Base-by-base conservation (phyloP, 1,140 invertebrate genomes). In the Drosophila sproati region DNA sequence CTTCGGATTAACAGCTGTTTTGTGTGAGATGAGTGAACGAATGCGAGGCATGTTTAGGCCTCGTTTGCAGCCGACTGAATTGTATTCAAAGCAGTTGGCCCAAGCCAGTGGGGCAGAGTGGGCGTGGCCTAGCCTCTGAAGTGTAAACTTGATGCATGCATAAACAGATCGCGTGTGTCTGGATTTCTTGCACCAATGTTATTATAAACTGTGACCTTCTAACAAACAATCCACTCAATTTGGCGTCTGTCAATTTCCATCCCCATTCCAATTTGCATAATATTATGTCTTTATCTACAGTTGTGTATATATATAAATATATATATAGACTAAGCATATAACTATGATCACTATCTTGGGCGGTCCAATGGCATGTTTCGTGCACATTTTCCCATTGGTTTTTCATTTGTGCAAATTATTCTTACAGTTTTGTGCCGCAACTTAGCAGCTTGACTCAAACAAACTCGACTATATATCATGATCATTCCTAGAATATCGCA, bases 331-430 rank as follows among this genome's bases (percentile, higher is more conserved):
- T 10, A 20, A 20, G 20, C 20, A 20, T 20, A 20, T 10, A 7
- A 8, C 12, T 20, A 29, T 50, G 73, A 75, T 75, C 52, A 28
- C 37, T 64, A 62, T 87, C 83, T 77, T 76, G 83, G 83, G 82
- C 71, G 82, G 79, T 88, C 86, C 83, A 88, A 88, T 88, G 73
- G 75, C 66, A 86, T 81, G 79, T 82, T 86, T 8, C 56, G 28
- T 12, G n/a, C 55, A 48, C 8, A 20, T 29, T 45, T 64, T 32
- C 50, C 45, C 59, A 66, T 69, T 68, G 57, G 63, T 41, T 56
- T 8, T 29, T 43, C 41, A 43, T 31, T 50, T 8, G 12, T 12
- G 37, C 29, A 39, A 52, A 41, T 37, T 57, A 39, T 31, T 43
- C 20, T 34, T 3, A 34, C 54, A 39, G 52, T 31, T 64, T 70